These are phyloP conservation scores for Glomeris maerens DNA, from an alignment of 1,140 invertebrate species.

Conservation along the genomic window DNA sequence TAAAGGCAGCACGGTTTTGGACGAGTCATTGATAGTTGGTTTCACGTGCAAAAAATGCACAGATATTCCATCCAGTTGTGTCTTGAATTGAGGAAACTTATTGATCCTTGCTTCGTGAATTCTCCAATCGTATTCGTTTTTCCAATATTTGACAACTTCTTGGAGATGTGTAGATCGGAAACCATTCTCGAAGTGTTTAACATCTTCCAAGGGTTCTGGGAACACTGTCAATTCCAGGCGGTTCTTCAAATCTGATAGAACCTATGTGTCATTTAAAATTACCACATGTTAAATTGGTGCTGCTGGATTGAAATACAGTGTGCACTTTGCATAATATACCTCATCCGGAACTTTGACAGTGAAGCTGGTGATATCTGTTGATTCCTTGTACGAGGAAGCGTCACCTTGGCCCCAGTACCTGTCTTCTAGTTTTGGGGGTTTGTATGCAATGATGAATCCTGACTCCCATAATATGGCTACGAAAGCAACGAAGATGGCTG, in stretches of 20 bases:
- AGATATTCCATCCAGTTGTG: slow-evolving; percentile 48
- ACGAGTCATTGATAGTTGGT: slow-evolving; percentile 27
- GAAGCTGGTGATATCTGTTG: slow-evolving; percentile 3
- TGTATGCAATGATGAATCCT: not conserved
- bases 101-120: slow-evolving; percentile 51
- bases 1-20: slow-evolving; percentile 40
- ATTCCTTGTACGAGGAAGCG: not conserved
- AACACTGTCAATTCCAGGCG: slow-evolving; percentile 41
- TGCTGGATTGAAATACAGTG: not conserved
- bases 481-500: not conserved
- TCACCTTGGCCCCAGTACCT: slow-evolving; percentile 32
- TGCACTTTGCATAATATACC: slow-evolving; percentile 50
- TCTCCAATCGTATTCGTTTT: slow-evolving; percentile 55
- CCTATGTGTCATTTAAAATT: slow-evolving; percentile 48
- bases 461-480: not conserved
- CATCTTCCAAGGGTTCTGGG: slow-evolving; percentile 45
- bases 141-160: slow-evolving; percentile 59
- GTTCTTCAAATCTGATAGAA: slow-evolving; percentile 43
- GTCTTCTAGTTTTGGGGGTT: slow-evolving; percentile 23
- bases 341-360: slow-evolving; percentile 29
- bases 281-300: slow-evolving; percentile 25
- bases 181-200: slow-evolving; percentile 60
- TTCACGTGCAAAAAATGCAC: slow-evolving; percentile 44
- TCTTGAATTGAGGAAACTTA: slow-evolving; percentile 51
- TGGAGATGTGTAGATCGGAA: slow-evolving; percentile 53